Evolutionary conservation across 2,888 invertebrate genomes (phyloP).

Genomic region (Bembecia ichneumoniformis): DNA sequence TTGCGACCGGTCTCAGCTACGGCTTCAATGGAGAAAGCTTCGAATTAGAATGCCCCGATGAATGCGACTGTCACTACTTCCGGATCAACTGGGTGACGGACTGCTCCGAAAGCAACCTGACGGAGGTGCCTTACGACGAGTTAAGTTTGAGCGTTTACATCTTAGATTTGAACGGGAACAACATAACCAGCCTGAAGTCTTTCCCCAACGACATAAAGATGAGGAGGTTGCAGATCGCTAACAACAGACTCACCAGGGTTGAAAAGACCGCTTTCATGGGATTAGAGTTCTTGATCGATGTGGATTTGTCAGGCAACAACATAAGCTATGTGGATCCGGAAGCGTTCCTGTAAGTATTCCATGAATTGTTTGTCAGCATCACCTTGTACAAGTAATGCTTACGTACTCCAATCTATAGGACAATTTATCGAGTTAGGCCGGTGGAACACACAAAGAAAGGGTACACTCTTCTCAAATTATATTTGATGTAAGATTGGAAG

Average conservation of each 20-base stretch:
- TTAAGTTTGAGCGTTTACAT: constrained; percentile 79
- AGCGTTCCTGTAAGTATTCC: constrained; percentile 73
- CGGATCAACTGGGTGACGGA: constrained; percentile 84
- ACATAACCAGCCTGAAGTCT: constrained; percentile 70
- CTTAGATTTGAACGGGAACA: constrained; percentile 79
- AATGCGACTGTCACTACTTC: constrained; percentile 83
- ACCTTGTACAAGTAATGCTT: neutral
- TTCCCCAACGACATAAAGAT: constrained; percentile 80
- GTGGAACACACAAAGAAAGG: too few relatives aligned
- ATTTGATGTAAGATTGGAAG: too few relatives aligned
- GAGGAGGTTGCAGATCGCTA: constrained; percentile 78
- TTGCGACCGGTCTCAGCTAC: constrained; percentile 30
- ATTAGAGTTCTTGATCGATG: constrained; percentile 77
- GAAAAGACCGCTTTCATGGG: constrained; percentile 75
- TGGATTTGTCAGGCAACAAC: constrained; percentile 78
- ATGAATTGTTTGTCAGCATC: neutral
- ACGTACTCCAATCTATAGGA: too few relatives aligned
- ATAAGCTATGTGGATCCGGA: constrained; percentile 77
- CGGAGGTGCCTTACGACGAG: constrained; percentile 77
- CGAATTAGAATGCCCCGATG: constrained; percentile 80
- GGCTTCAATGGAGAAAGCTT: constrained; percentile 75
- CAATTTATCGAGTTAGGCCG: too few relatives aligned
- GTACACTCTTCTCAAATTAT: too few relatives aligned
- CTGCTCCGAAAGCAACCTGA: constrained; percentile 81
- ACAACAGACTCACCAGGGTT: constrained; percentile 74